phyloP scores from a whole-genome alignment of 2,888 invertebrate genomes.

The Lordiphosa fenestrarum region DNA sequence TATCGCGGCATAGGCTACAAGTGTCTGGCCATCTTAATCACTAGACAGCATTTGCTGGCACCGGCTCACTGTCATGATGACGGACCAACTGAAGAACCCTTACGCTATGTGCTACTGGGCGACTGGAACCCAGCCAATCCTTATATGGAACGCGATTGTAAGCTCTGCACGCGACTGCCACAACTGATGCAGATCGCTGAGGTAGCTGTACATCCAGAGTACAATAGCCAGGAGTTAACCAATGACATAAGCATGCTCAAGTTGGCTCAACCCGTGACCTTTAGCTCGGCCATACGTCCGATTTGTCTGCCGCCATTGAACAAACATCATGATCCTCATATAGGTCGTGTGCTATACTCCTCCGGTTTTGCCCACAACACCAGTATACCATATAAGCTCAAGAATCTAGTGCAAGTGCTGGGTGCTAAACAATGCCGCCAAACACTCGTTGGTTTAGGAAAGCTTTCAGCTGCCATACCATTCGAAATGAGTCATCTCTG shows the following conservation, averaged over 20 bases:
- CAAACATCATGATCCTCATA: background rate
- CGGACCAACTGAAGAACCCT: background rate
- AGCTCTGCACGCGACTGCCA: conserved; percentile 20
- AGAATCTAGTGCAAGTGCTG: conserved; percentile 17
- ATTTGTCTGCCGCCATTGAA: conserved; percentile 29
- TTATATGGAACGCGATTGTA: conserved; percentile 23
- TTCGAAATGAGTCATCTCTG: conserved; percentile 20
- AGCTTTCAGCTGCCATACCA: background rate
- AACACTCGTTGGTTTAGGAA: background rate
- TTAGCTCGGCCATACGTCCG: conserved; percentile 16
- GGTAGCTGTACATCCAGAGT: conserved; percentile 31
- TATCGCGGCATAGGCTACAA: conserved; percentile 24
- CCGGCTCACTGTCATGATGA: conserved; percentile 32
- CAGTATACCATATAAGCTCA: conserved; percentile 18
- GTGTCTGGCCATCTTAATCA: conserved; percentile 35
- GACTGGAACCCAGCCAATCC: conserved; percentile 35
- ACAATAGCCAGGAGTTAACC: background rate
- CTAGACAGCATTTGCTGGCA: conserved; percentile 29
- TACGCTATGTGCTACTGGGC: conserved; percentile 27
- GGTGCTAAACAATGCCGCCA: conserved; percentile 11
- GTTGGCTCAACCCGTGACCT: background rate
- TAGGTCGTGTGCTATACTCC: conserved; percentile 10
- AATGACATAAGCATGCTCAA: conserved; percentile 29
- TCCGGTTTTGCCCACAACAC: conserved; percentile 20
- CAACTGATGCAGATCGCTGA: conserved; percentile 23